Evolutionary conservation across 2,113 vertebrate species (phyloP).

Genomic region (Astur gentilis): DNA sequence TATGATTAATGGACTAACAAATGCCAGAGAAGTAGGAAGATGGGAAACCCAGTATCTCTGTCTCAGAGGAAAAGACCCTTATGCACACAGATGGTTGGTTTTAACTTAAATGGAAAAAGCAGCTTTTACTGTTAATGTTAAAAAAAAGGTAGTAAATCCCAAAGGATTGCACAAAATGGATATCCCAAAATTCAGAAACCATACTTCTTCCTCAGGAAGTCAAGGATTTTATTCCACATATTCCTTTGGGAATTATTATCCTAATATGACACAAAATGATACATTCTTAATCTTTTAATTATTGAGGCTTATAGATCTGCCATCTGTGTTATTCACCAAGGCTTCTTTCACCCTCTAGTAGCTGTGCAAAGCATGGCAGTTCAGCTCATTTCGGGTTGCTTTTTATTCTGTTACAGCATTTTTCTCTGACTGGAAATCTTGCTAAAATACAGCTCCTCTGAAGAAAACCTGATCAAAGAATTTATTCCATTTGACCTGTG

Average conservation of each 20-base stretch:
- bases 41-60: not conserved
- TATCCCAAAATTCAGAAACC: not conserved
- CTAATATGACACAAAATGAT: not conserved
- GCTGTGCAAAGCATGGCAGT: not conserved
- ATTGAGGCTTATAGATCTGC: not conserved
- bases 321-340: not conserved
- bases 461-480: not conserved
- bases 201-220: not conserved
- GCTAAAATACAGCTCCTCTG: not conserved
- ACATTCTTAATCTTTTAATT: not conserved
- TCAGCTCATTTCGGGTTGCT: not conserved
- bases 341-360: not conserved
- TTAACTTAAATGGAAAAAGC: conserved; percentile 14
- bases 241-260: not conserved
- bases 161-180: not conserved
- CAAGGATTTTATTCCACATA: not conserved
- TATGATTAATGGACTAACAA: not conserved
- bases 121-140: not conserved
- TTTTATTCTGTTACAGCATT: not conserved
- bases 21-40: not conserved
- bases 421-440: not conserved
- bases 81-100: not conserved
- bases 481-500: not conserved
- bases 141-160: not conserved
- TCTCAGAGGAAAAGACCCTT: not conserved